Evolutionary conservation across 2,797 vertebrate species (phyloP), one percentile per base, ranked within the genome.

Genomic region (Macropus fuliginosus): DNA sequence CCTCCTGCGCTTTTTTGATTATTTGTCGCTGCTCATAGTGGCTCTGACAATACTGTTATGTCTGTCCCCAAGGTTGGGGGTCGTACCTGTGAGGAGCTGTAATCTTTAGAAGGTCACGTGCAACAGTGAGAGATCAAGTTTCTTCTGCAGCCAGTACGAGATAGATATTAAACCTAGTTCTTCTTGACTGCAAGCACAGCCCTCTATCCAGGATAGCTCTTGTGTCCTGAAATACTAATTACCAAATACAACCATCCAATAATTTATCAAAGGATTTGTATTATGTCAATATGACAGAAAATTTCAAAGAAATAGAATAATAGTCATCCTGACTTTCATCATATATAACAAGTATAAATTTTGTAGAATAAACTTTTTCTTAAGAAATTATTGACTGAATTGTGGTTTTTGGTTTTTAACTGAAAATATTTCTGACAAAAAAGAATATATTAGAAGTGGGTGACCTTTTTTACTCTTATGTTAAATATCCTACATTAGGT

Each of bases 1-100:
- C 99, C 99, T 10, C 99, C 99, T 57, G 99, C 99, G 0, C 98
- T 99, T 74, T 99, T 99, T 98, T 99, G 98, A 99, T 74, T 12
- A 9, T 2, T 81, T 92, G 92, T 95, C 81, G 46, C 21, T 66
- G 93, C 96, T 94, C 1, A 81, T 9, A 46, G 66, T 46, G 74
- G 9, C 74, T 87, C 74, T 87, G 40, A 50, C 74, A 87, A 0
- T 50, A 87, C 40, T 27, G 21, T 50, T 11, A 11, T 27, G 3
- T 87, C 40, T 87, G 40, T 46, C 21, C 40, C 9, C 74, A 87
- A 87, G 21, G 8, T 87, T 87, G 2, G 40, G 74, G 40, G 40
- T 24, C 74, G 27, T 27, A 24, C n/a, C 74, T 81, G 3, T 54
- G 54, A 91, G 28, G 31, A 31, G 28, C 40, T 87, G 74, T 46